These are phyloP conservation scores for Drosophila helvetica DNA, from an alignment of 2,888 invertebrate species.

Conservation along the genomic window DNA sequence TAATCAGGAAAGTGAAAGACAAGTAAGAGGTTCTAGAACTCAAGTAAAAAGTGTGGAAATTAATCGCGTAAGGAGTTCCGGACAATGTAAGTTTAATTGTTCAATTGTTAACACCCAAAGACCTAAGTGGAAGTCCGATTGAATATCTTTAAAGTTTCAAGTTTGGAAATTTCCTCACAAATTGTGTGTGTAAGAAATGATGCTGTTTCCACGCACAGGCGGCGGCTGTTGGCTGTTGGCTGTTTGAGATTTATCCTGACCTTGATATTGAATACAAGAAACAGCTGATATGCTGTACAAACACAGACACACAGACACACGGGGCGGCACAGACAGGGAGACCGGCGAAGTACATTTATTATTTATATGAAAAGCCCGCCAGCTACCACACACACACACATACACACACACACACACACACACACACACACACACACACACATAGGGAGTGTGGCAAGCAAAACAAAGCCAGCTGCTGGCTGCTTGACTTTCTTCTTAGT, in stretches of 20 bases:
- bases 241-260: constrained; percentile 51
- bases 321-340: constrained; percentile 26
- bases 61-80: too few relatives aligned
- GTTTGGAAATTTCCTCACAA: background rate
- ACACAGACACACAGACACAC: constrained; percentile 41
- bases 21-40: too few relatives aligned
- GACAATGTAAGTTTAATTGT: background rate
- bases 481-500: constrained; percentile 56
- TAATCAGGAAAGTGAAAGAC: too few relatives aligned
- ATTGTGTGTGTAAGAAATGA: constrained; percentile 13
- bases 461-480: constrained; percentile 70
- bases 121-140: too few relatives aligned
- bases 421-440: constrained; percentile 29
- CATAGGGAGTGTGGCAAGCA: constrained; percentile 41
- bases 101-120: background rate
- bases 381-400: constrained; percentile 28
- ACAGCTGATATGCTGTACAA: constrained; percentile 63
- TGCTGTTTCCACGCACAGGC: constrained; percentile 10
- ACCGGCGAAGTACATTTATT: constrained; percentile 67
- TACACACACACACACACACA: constrained; percentile 33
- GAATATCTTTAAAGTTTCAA: background rate
- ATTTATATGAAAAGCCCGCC: constrained; percentile 63
- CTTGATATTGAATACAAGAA: constrained; percentile 73
- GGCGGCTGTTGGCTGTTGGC: constrained; percentile 9
- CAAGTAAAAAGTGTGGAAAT: too few relatives aligned